Base-by-base conservation (phyloP, 2,797 vertebrate genomes). In the Spinus pinus region DNA sequence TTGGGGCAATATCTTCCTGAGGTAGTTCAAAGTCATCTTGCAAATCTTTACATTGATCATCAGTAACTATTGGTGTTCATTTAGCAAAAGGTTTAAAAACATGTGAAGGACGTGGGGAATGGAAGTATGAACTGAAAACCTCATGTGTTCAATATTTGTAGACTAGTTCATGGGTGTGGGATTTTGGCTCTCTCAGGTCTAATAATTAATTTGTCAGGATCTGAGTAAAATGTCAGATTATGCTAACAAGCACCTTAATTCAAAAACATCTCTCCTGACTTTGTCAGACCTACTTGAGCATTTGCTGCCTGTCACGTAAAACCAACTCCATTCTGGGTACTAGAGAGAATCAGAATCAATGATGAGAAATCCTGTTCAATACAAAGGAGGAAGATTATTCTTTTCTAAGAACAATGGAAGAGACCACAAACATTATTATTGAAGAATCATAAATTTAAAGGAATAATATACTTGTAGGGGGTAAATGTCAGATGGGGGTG, bases 131-230 rank as follows among this genome's bases (percentile, higher is more conserved):
- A 80, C 11, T 73, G 54, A 72, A 57, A 84, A 22, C 9, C 58
- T 31, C 0, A 1, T 15, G 5, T 71, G 18, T 80, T 82, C 50
- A 35, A 0, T 74, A 6, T 50, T 28, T 15, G 4, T 54, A 20
- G 28, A 4, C 4, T 14, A 23, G 8, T 41, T 84, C 54, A 54
- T 10, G 7, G 12, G 6, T 50, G 35, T 28, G 18, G 46, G 19
- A 60, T 23, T 56, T 72, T 49, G 66, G 3, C 12, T 79, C 4
- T 86, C 28, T 42, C 15, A 8, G 27, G 41, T 33, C 6, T 80
- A 3, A 12, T 47, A 69, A 30, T 41, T 56, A 56, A 56, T 72
- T 86, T 78, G 50, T 58, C 61, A 61, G 27, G 14, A 35, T 85
- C 23, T 42, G 49, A 49, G 78, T 64, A 64, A 90, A 93, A 69